These are phyloP conservation scores for Hepsetus odoe DNA, from an alignment of 2,113 vertebrate genomes.

Conservation along the genomic window DNA sequence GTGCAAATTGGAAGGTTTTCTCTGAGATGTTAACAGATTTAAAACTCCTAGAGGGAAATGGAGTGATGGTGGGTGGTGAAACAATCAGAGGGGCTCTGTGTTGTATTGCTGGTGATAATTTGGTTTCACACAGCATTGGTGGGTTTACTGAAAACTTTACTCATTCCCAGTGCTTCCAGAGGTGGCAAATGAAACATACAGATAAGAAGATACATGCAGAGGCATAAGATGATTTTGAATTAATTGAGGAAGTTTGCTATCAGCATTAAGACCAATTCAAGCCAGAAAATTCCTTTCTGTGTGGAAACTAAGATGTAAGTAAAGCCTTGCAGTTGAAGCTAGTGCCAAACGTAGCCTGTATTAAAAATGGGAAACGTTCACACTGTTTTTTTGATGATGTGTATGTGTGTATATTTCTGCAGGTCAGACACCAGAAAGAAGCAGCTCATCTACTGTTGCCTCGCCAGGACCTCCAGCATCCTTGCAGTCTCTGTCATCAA, in stretches of 20 bases:
- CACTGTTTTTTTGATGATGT: neutral
- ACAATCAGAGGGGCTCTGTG: neutral
- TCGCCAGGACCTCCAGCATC: conserved; percentile 10
- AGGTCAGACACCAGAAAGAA: conserved; percentile 44
- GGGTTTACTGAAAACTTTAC: conserved; percentile 19
- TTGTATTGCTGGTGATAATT: neutral
- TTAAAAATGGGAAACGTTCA: conserved; percentile 4
- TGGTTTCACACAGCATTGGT: conserved; percentile 10
- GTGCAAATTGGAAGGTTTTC: conserved; percentile 49
- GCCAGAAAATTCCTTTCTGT: neutral
- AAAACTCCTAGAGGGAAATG: conserved; percentile 51
- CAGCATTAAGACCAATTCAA: neutral
- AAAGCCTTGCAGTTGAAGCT: neutral
- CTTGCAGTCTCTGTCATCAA: conserved; percentile 29
- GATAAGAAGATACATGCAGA: too few species aligned
- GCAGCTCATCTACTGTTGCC: conserved; percentile 31
- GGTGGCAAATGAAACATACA: too few species aligned
- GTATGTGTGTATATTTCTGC: conserved; percentile 29
- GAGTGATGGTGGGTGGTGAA: neutral
- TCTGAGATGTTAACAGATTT: conserved; percentile 50
- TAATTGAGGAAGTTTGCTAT: neutral
- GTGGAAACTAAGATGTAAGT: neutral
- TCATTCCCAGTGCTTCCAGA: neutral
- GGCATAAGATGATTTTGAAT: neutral
- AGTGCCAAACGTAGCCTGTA: conserved; percentile 2